These are phyloP conservation scores for Bombus pascuorum DNA, from an alignment of 1,140 invertebrate genomes.

Conservation along the genomic window DNA sequence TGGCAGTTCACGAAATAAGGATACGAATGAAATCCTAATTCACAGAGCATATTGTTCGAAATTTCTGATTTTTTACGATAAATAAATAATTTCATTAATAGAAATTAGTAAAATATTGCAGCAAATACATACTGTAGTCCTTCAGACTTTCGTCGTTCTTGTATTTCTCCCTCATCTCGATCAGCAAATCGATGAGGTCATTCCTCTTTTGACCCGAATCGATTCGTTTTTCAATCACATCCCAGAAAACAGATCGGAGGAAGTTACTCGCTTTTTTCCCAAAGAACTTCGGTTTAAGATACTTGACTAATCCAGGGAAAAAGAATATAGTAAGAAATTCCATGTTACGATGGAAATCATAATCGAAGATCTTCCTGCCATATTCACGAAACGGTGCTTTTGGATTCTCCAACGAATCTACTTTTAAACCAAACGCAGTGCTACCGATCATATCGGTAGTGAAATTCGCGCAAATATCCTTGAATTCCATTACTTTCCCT, in stretches of 20 bases:
- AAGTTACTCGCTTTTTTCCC: conserved; percentile 66
- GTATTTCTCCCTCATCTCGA: conserved; percentile 73
- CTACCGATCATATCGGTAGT: conserved; percentile 85
- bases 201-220: conserved; percentile 69
- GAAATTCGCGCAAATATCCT: conserved; percentile 81
- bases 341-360: conserved; percentile 57
- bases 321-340: conserved; percentile 78
- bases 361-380: conserved; percentile 71
- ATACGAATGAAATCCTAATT: too few species aligned
- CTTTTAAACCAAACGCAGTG: conserved; percentile 84
- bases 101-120: not conserved
- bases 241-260: conserved; percentile 73
- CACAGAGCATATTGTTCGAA: fast-evolving
- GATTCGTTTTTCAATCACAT: conserved; percentile 72
- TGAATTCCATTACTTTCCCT: conserved; percentile 72
- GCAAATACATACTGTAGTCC: conserved; percentile 19
- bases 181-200: conserved; percentile 81
- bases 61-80: too few species aligned
- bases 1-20: too few species aligned
- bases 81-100: too few species aligned
- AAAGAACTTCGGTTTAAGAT: conserved; percentile 67
- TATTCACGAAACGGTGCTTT: conserved; percentile 71
- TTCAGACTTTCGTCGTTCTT: not conserved
- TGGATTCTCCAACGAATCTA: conserved; percentile 83
- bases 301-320: conserved; percentile 64